phyloP scores from a whole-genome alignment of 1,140 invertebrate genomes.

The Drosophila bocqueti region DNA sequence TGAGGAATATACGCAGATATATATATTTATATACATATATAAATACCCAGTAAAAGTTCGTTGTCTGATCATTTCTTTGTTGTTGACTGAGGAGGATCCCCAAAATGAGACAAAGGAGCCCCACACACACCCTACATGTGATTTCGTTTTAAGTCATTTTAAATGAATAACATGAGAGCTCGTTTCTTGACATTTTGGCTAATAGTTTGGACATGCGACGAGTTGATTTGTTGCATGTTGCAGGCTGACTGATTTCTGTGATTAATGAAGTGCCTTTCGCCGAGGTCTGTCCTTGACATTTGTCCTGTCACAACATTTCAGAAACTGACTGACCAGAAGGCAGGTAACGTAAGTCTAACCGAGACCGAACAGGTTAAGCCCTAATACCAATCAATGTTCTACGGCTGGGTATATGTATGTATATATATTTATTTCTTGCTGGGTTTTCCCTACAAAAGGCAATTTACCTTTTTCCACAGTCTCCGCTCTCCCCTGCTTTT shows the following conservation, averaged over 20 bases:
- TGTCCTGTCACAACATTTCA: constrained; percentile 70
- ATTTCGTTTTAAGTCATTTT: constrained; percentile 79
- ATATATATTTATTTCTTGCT: constrained; percentile 3
- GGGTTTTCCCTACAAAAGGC: constrained; percentile 58
- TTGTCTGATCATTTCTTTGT: constrained; percentile 72
- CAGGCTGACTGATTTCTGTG: constrained; percentile 40
- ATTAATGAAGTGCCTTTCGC: constrained; percentile 82
- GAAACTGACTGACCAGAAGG: constrained; percentile 41
- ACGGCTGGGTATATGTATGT: neutral
- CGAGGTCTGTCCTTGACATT: constrained; percentile 61
- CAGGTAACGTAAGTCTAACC: constrained; percentile 49
- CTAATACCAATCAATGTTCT: constrained; percentile 76
- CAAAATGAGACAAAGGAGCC: constrained; percentile 47
- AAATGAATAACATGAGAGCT: constrained; percentile 70
- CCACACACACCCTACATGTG: constrained; percentile 31
- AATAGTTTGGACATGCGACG: constrained; percentile 79
- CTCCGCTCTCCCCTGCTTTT: neutral
- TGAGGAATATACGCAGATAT: constrained; percentile 10
- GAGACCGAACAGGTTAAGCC: constrained; percentile 72
- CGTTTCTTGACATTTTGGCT: constrained; percentile 73
- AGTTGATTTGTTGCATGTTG: constrained; percentile 65
- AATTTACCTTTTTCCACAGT: constrained; percentile 48
- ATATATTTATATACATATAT: constrained; percentile 20
- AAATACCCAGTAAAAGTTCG: constrained; percentile 70
- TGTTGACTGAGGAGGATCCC: constrained; percentile 10